Conservation (phyloP, 35 echinoderm and acorn worm genomes). For the Stichopus chloronotus region DNA sequence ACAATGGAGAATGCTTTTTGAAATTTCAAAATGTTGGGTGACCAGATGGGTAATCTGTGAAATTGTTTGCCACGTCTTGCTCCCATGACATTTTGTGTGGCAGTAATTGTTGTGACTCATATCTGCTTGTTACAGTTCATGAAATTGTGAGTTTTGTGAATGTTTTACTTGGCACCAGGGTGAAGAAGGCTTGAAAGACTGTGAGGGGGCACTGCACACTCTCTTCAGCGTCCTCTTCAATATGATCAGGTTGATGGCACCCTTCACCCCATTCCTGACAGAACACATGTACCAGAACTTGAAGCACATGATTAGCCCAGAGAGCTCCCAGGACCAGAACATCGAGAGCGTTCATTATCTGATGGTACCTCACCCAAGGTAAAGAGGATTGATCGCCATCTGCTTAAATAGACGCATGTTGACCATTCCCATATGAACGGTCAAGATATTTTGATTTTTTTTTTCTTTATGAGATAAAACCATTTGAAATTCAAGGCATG, state of each 20-base stretch:
- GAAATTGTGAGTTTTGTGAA: too few relatives aligned
- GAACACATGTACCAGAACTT: conserved; percentile 99
- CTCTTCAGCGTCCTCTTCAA: conserved; percentile 91
- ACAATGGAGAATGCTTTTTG: too few relatives aligned
- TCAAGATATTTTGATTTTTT: too few relatives aligned
- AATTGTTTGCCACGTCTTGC: neutral
- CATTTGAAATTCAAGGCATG: too few relatives aligned
- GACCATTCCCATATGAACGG: too few relatives aligned
- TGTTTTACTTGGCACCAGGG: conserved; percentile 57
- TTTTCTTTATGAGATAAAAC: too few relatives aligned
- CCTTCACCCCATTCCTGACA: conserved; percentile 96
- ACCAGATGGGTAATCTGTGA: neutral
- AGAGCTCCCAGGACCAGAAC: conserved; percentile 60
- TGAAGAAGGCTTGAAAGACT: conserved; percentile 81
- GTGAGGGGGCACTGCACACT: conserved; percentile 77
- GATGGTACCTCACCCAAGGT: conserved; percentile 96
- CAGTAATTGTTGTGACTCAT: neutral
- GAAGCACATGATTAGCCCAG: conserved; percentile 77
- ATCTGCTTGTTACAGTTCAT: too few relatives aligned
- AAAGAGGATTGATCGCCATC: neutral
- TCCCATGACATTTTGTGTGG: neutral
- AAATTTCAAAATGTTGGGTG: too few relatives aligned
- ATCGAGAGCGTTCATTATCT: conserved; percentile 92
- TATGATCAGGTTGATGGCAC: conserved; percentile 96
- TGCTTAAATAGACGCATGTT: too few relatives aligned